phyloP scores from a whole-genome alignment of 2,113 vertebrate species.

The Phodopus roborovskii region DNA sequence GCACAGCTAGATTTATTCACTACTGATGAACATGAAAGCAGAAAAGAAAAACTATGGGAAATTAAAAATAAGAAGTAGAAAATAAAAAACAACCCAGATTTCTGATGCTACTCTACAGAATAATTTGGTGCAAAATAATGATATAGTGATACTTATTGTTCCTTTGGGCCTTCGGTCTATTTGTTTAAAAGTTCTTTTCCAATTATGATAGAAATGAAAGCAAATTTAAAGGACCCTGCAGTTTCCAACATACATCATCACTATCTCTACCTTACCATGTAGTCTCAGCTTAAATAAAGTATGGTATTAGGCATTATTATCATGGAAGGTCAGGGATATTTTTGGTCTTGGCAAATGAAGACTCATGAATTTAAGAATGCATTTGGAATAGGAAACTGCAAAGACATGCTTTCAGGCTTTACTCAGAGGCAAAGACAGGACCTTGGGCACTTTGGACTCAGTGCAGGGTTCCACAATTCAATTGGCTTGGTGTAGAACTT shows the following conservation, averaged over 20 bases:
- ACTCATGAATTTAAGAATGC: not conserved
- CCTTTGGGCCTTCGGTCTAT: not conserved
- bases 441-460: not conserved
- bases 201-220: not conserved
- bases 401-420: not conserved
- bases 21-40: slow-evolving; percentile 12
- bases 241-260: not conserved
- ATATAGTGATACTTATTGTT: slow-evolving; percentile 23
- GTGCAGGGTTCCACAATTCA: not conserved
- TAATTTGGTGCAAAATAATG: slow-evolving; percentile 30
- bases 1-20: slow-evolving; percentile 43
- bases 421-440: not conserved
- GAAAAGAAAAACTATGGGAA: slow-evolving; percentile 5
- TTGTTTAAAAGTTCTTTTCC: not conserved
- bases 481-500: not conserved
- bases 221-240: not conserved
- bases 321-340: not conserved
- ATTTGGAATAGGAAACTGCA: not conserved
- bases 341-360: slow-evolving; percentile 19
- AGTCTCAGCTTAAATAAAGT: not conserved
- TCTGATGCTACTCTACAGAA: not conserved
- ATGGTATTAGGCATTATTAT: not conserved
- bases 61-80: not conserved
- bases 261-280: not conserved
- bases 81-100: not conserved